These are phyloP conservation scores for Poeciliopsis infans DNA, from an alignment of 2,797 vertebrate genomes.

Conservation along the genomic window DNA sequence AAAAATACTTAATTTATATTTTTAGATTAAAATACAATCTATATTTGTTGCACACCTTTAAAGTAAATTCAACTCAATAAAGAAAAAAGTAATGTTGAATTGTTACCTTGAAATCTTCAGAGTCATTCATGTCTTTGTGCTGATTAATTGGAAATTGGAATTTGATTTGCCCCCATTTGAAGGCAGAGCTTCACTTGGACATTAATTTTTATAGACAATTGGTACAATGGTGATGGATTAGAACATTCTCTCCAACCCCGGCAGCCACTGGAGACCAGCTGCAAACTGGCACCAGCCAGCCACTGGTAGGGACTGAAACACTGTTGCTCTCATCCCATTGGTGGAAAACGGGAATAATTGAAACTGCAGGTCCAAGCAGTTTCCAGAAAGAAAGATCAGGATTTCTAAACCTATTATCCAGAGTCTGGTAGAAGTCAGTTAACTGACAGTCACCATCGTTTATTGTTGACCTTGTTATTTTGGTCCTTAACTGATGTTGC, in stretches of 20 bases:
- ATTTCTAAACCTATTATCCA: slow-evolving; percentile 51
- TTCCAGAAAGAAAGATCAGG: slow-evolving; percentile 72
- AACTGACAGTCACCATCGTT: background rate
- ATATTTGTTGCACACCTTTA: background rate
- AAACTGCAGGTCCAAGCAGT: slow-evolving; percentile 73
- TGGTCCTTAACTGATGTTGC: background rate
- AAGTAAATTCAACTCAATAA: background rate
- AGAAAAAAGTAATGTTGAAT: slow-evolving; percentile 18
- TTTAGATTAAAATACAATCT: background rate
- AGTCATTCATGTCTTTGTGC: slow-evolving; percentile 70
- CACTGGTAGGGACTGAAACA: slow-evolving; percentile 44
- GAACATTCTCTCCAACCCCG: slow-evolving; percentile 76
- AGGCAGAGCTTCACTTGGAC: slow-evolving; percentile 60
- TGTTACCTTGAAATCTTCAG: slow-evolving; percentile 75
- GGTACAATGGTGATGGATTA: slow-evolving; percentile 75
- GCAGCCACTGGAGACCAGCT: slow-evolving; percentile 45
- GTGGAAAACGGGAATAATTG: slow-evolving; percentile 64
- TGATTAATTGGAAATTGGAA: slow-evolving; percentile 59
- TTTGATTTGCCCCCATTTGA: slow-evolving; percentile 62
- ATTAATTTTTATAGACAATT: slow-evolving; percentile 79
- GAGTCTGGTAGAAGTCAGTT: slow-evolving; percentile 20
- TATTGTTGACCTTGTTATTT: background rate
- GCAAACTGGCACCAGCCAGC: slow-evolving; percentile 55
- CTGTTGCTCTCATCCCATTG: slow-evolving; percentile 59
- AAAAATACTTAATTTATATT: background rate